Evolutionary conservation across 1,140 invertebrate species (phyloP), one percentile per base, ranked within the genome.

Genomic region (Aleiodes sp.): DNA sequence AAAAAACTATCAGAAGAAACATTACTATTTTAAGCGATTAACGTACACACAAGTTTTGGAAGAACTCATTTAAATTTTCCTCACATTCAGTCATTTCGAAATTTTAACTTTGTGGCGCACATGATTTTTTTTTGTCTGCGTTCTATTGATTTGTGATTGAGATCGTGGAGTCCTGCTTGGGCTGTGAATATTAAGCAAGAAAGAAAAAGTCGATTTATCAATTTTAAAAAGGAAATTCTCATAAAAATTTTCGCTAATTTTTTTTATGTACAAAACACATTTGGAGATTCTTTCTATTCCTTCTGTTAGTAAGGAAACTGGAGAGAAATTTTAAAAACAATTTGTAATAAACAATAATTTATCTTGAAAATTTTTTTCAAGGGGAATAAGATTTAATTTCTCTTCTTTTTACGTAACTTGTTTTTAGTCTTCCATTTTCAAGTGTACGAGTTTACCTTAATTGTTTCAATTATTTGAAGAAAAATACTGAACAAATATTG

Each of bases 161-260:
- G 46, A 16, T 52, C 46, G 14, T 52, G 21, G 26, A 52, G 46
- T 52, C 46, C 46, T 24, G 4, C 8, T 24, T 4, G 16, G 16
- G 46, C 46, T 52, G 46, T 52, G 46, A 52, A 52, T 52, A 12
- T 16, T 24, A 21, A n/a, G n/a, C n/a, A n/a, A n/a, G n/a, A n/a
- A n/a, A 35, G 46, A 52, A 9, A 52, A 52, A 8, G 46, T 24
- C 12, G 16, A 52, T 52, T 9, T 24, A 52, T 6, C 46, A 52
- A 24, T 52, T 52, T 52, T 52, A 24, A 24, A 52, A 52, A 16
- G 39, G 19, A 1, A 24, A 6, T 52, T 52, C n/a, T 52, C 26
- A 52, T 24, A 52, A 12, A 21, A 52, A 24, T 52, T 12, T 52
- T 16, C 21, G 12, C 8, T 24, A 52, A 52, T 52, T 24, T 52